Evolutionary conservation across 1,140 invertebrate species (phyloP), one percentile per base, ranked within the genome.

Genomic region (Thalassaphorura encarpata): DNA sequence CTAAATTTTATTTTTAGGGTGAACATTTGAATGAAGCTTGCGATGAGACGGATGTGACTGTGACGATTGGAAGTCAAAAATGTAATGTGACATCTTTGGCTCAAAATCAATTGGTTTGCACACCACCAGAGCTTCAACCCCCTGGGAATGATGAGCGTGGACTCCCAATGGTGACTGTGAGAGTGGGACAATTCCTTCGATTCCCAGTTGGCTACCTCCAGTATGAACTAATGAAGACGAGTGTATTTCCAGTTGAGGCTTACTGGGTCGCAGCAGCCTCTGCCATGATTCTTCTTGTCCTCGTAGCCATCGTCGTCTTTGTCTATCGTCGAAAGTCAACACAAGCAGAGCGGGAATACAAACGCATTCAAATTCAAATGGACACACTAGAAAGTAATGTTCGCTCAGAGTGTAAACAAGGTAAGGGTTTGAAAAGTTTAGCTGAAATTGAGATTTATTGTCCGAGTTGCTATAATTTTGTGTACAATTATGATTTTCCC

Each of bases 341-440:
- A 2, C 89, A 95, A 72, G 91, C 92, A 1, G 91, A 97, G 71
- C 74, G 92, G 39, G 92, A 96, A 70, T 97, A 96, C 71, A 95
- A 94, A 71, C 80, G 94, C 28, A 96, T 99, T 70, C 94, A 98
- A 73, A 92, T 97, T 66, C 94, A 99, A 73, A 96, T 99, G 88
- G 95, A 98, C 65, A 97, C 92, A n/a, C 74, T 98, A 41, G 95
- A 99, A 71, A 95, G 90, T 68, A 97, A 96, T 71, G 94, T 99
- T 0, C 78, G 95, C 46, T 87, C 92, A 64, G 96, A 98, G 72
- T 98, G 95, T 70, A 97, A 97, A 75, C 86, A 95, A 76, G 80
- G 82, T 84, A 69, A 69, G 55, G 1, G 31, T n/a, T n/a, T n/a
- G n/a, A n/a, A n/a, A n/a, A n/a, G n/a, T n/a, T n/a, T n/a, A 23